phyloP scores from a whole-genome alignment of 2,888 invertebrate genomes.

The Pseudococcus longispinus region DNA sequence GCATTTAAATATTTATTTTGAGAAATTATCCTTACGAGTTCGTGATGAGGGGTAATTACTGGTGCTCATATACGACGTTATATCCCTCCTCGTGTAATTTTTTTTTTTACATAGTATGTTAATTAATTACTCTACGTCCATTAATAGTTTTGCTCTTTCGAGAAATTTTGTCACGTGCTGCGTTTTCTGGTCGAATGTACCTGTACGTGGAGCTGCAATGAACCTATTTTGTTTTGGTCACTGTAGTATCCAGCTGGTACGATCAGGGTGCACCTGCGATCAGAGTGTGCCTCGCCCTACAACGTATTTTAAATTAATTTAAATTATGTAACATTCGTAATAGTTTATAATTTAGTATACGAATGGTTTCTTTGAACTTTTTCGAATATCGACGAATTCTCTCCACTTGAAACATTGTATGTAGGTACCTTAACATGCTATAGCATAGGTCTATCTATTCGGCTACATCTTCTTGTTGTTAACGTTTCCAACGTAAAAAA shows the following conservation, averaged over 20 bases:
- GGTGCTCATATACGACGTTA: background rate
- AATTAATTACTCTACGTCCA: slow-evolving; percentile 10
- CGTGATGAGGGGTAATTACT: background rate
- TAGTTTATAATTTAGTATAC: background rate
- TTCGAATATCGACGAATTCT: background rate
- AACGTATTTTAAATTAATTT: slow-evolving; percentile 39
- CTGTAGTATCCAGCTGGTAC: background rate
- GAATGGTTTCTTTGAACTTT: background rate
- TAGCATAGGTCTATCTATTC: background rate
- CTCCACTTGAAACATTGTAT: background rate
- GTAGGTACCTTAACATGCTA: background rate
- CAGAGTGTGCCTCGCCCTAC: background rate
- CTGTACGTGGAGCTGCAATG: background rate
- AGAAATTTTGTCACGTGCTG: slow-evolving; percentile 14
- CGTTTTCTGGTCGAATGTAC: background rate
- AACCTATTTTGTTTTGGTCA: slow-evolving; percentile 16
- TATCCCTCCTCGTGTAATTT: background rate
- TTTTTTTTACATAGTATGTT: background rate
- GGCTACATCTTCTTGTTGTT: background rate
- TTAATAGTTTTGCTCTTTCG: background rate
- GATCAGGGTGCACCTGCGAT: slow-evolving; percentile 18
- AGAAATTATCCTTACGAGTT: background rate
- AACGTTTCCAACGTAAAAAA: background rate
- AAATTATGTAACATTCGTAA: slow-evolving; percentile 16
- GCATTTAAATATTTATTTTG: background rate